A percentile compares a stretch with the other conserved stretches of the same genome.
Conservation (phyloP, 2,113 vertebrate species). For the Xyrauchen texanus region DNA sequence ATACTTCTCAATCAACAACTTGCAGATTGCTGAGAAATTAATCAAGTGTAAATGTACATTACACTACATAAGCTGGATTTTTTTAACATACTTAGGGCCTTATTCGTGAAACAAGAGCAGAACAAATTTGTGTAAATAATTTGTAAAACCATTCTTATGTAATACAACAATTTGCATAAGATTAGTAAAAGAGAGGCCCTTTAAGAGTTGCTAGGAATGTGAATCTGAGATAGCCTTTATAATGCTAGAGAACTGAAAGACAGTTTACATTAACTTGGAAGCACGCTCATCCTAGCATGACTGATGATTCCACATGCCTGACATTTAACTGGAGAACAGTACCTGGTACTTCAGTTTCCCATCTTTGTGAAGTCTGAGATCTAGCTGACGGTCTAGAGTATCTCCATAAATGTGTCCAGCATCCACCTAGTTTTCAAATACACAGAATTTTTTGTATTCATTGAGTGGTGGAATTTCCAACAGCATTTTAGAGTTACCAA, state of each 20-base stretch:
- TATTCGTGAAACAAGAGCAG: no score
- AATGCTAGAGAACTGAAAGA: neutral
- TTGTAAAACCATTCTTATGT: no score
- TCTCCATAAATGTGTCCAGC: conserved; percentile 90
- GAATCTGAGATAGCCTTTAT: neutral
- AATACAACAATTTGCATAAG: no score
- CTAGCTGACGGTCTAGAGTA: conserved; percentile 80
- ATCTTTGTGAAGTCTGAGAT: conserved; percentile 84
- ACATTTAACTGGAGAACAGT: conserved; percentile 23
- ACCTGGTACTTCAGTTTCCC: conserved; percentile 96
- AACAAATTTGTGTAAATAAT: no score
- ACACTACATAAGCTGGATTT: no score
- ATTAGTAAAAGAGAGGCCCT: no score
- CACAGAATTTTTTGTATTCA: neutral
- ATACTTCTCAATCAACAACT: no score
- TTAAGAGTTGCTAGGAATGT: neutral
- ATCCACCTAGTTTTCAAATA: conserved; percentile 80
- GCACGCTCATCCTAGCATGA: neutral
- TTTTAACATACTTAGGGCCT: no score
- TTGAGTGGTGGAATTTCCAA: no score
- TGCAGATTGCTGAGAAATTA: neutral
- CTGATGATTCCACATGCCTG: conserved; percentile 15
- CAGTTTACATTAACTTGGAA: neutral
- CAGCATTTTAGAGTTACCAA: no score
- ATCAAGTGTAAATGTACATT: no score